A percentile compares a stretch with the other conserved stretches of the same genome.
Conservation (phyloP, 2,797 vertebrate species). For the Aphelocoma californica region DNA sequence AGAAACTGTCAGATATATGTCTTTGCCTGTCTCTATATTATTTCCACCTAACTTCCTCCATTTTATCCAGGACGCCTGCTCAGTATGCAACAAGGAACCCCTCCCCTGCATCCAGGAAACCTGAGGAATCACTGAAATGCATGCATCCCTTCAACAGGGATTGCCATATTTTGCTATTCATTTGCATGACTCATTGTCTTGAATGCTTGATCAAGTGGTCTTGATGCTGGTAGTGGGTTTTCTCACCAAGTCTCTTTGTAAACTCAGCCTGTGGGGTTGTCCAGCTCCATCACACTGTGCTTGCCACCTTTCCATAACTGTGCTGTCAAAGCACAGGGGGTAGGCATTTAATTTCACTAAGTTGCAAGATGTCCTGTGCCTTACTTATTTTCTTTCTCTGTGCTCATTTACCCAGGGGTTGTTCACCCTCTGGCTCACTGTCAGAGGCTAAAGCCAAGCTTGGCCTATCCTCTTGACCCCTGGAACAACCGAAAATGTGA, state of each 20-base stretch:
- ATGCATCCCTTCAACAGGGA: neutral
- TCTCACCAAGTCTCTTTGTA: neutral
- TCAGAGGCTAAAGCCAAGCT: slow-evolving; percentile 13
- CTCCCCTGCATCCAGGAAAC: neutral
- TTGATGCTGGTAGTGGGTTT: neutral
- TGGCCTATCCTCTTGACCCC: neutral
- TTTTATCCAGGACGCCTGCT: neutral
- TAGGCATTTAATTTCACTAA: slow-evolving; percentile 1
- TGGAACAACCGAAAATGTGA: slow-evolving; percentile 7
- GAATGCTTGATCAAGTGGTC: neutral
- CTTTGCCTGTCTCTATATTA: neutral
- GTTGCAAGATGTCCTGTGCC: neutral
- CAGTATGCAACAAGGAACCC: neutral
- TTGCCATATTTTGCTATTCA: neutral
- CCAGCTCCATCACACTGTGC: neutral
- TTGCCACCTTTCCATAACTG: neutral
- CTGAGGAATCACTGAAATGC: neutral
- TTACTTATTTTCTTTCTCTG: slow-evolving; percentile 1
- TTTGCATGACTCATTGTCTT: neutral
- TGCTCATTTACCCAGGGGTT: neutral
- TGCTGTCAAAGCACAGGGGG: neutral
- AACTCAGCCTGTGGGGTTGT: neutral
- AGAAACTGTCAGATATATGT: slow-evolving; percentile 17
- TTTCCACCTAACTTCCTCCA: slow-evolving; percentile 14
- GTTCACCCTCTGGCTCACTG: neutral